Percentiles rank a stretch among this genome's conserved stretches.
Evolutionary conservation across 2,113 vertebrate species (phyloP).

Genomic region (Motacilla alba): DNA sequence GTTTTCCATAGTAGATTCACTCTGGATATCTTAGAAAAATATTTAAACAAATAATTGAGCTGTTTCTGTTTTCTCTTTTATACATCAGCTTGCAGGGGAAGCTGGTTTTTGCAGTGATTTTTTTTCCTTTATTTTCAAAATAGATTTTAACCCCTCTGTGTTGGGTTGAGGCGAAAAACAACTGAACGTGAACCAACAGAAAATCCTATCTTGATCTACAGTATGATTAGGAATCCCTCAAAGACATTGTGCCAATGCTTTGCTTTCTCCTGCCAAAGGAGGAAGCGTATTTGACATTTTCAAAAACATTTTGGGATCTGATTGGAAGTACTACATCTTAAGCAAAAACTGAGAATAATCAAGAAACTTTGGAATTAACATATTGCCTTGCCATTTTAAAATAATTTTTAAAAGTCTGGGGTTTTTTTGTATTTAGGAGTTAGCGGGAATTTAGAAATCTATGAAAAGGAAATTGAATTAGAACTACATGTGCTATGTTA

Average conservation of each 20-base stretch:
- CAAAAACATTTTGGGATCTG: not conserved
- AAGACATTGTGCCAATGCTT: not conserved
- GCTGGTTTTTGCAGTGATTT: not conserved
- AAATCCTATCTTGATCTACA: not conserved
- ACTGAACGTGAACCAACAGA: not conserved
- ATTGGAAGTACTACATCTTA: not conserved
- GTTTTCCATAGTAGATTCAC: constrained; percentile 42
- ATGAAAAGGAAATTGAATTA: not conserved
- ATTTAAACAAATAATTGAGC: constrained; percentile 53
- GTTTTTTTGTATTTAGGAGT: not conserved
- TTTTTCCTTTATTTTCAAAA: not conserved
- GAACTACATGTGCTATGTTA: not conserved
- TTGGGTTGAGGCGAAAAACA: not conserved
- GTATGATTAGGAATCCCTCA: not conserved
- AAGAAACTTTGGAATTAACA: not conserved
- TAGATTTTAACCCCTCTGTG: not conserved
- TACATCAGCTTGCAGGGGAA: not conserved
- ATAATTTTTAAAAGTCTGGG: fast-evolving
- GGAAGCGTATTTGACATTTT: not conserved
- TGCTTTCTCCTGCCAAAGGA: not conserved
- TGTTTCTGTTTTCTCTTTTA: constrained; percentile 18
- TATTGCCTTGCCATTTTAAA: not conserved
- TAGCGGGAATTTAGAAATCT: not conserved
- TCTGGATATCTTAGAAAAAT: constrained; percentile 22
- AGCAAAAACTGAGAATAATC: not conserved